These are phyloP conservation scores for Suricata suricatta DNA, from an alignment of 2,113 vertebrate species.

Conservation along the genomic window DNA sequence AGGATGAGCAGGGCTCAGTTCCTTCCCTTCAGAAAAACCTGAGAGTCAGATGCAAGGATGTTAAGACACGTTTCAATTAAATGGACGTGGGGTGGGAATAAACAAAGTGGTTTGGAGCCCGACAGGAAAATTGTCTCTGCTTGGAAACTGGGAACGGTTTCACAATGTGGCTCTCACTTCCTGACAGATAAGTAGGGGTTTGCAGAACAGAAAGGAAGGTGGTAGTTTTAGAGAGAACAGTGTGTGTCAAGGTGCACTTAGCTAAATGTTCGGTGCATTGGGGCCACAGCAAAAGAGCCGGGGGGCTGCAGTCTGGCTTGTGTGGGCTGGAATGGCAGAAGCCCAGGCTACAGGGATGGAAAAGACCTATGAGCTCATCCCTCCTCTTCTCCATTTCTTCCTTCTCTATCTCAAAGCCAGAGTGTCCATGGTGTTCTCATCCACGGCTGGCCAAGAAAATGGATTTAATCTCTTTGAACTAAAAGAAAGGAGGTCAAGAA, in stretches of 20 bases:
- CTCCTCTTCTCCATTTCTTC: conserved; percentile 57
- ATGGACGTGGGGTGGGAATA: background rate
- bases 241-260: background rate
- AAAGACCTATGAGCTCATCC: conserved; percentile 76
- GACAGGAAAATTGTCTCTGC: background rate
- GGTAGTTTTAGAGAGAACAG: background rate
- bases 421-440: conserved; percentile 78
- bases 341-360: conserved; percentile 65
- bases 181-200: background rate
- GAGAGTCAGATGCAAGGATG: background rate
- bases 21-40: background rate
- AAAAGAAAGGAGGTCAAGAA: conserved; percentile 73
- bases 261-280: background rate
- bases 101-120: background rate
- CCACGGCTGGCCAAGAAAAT: conserved; percentile 73
- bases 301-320: conserved; percentile 35
- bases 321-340: conserved; percentile 69
- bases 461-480: conserved; percentile 77
- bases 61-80: background rate
- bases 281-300: background rate
- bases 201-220: background rate
- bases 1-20: background rate
- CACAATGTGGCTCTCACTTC: background rate
- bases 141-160: background rate
- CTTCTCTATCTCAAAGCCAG: conserved; percentile 67